These are phyloP conservation scores for Puntigrus tetrazona DNA, from an alignment of 2,113 vertebrate genomes.

Conservation along the genomic window DNA sequence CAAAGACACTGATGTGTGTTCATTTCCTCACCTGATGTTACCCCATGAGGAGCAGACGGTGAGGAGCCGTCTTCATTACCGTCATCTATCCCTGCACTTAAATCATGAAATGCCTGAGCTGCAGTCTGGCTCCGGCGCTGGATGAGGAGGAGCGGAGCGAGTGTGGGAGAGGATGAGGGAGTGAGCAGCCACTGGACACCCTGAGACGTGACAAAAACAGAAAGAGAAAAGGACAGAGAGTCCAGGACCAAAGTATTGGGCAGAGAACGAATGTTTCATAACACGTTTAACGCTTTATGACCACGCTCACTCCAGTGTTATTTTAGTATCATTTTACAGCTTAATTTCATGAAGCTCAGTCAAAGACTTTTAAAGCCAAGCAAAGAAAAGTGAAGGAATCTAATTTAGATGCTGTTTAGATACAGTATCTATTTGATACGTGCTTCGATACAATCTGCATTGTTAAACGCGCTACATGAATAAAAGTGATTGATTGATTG, in stretches of 20 bases:
- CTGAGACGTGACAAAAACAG: constrained; percentile 16
- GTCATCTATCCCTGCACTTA: constrained; percentile 48
- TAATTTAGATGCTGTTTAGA: too few species aligned
- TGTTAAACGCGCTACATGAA: too few species aligned
- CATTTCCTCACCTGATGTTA: constrained; percentile 57
- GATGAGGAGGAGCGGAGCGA: constrained; percentile 40
- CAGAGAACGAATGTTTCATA: neutral
- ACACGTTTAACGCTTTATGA: neutral
- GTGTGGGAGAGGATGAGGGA: constrained; percentile 29
- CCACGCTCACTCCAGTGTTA: neutral
- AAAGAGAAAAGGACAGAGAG: neutral
- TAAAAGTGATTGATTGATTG: too few species aligned
- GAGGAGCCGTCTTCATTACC: constrained; percentile 55
- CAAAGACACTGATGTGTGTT: constrained; percentile 31
- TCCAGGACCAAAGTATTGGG: neutral
- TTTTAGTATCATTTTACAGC: neutral
- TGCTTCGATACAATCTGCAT: too few species aligned
- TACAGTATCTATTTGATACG: too few species aligned
- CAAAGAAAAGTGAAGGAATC: too few species aligned
- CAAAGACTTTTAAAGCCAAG: too few species aligned
- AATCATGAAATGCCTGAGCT: constrained; percentile 52
- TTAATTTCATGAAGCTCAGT: neutral
- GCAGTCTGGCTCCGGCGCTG: constrained; percentile 15
- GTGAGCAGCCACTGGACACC: constrained; percentile 50
- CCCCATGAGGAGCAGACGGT: constrained; percentile 48